Evolutionary conservation across 2,113 vertebrate species (phyloP).

Genomic region (Kryptolebias marmoratus): DNA sequence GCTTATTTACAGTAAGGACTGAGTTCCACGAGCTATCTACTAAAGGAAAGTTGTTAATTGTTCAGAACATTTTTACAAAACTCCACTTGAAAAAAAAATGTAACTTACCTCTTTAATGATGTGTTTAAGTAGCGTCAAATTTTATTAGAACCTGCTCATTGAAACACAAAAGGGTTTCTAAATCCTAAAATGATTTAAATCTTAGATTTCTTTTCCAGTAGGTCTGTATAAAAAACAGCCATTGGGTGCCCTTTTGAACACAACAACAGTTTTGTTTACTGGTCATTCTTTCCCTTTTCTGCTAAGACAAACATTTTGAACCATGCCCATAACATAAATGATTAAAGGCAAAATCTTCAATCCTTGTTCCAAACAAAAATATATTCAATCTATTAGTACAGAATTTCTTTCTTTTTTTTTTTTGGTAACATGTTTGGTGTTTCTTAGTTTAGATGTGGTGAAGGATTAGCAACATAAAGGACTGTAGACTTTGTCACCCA

Average conservation of each 20-base stretch:
- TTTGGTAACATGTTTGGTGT: not conserved
- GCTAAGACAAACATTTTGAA: not conserved
- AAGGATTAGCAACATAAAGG: not conserved
- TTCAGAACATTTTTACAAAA: no score
- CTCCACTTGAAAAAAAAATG: no score
- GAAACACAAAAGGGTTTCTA: conserved; percentile 39
- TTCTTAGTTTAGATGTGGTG: not conserved
- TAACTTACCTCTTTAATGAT: no score
- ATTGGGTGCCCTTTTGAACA: not conserved
- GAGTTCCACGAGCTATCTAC: no score
- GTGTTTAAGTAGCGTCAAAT: no score
- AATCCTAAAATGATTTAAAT: not conserved
- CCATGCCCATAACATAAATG: not conserved
- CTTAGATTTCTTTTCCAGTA: not conserved
- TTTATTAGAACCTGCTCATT: not conserved
- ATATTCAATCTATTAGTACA: not conserved
- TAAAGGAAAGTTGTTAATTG: no score
- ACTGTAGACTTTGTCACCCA: not conserved
- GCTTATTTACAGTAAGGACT: no score
- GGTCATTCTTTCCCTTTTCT: not conserved
- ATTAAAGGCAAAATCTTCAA: not conserved
- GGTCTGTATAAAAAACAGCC: not conserved
- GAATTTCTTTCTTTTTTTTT: not conserved
- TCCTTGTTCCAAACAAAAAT: not conserved
- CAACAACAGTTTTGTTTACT: not conserved